Evolutionary conservation across 2,113 vertebrate genomes (phyloP).

Genomic region (Columba livia): DNA sequence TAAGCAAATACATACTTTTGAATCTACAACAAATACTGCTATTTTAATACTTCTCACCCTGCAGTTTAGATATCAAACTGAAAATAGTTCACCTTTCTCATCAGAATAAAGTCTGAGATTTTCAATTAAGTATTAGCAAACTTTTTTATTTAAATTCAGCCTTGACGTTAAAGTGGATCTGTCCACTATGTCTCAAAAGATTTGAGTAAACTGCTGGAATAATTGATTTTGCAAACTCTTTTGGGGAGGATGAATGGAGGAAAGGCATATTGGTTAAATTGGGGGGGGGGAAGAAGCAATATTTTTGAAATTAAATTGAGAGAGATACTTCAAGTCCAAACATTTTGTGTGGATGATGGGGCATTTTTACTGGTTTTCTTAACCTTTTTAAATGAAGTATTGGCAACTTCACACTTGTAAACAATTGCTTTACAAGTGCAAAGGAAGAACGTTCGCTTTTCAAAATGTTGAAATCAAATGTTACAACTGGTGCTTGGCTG

Average conservation of each 20-base stretch:
- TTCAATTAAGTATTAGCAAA: neutral
- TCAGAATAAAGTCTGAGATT: neutral
- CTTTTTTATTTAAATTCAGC: neutral
- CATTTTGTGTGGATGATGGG: neutral
- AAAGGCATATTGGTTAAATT: neutral
- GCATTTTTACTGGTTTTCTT: neutral
- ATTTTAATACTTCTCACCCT: neutral
- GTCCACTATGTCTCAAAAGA: neutral
- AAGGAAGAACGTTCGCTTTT: neutral
- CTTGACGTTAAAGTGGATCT: neutral
- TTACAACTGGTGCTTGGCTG: neutral
- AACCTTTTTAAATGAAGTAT: neutral
- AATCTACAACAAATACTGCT: neutral
- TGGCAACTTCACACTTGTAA: neutral
- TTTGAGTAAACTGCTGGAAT: neutral
- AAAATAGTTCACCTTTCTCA: neutral
- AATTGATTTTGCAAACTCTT: neutral
- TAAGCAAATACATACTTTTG: neutral
- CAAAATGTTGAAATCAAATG: neutral
- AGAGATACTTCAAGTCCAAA: neutral
- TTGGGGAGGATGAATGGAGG: neutral
- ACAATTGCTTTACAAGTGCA: neutral
- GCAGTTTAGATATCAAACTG: neutral
- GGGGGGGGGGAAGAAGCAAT: too few species aligned
- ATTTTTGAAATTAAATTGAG: neutral